Conservation (phyloP, 2,888 invertebrate genomes). For the Athalia circularis region DNA sequence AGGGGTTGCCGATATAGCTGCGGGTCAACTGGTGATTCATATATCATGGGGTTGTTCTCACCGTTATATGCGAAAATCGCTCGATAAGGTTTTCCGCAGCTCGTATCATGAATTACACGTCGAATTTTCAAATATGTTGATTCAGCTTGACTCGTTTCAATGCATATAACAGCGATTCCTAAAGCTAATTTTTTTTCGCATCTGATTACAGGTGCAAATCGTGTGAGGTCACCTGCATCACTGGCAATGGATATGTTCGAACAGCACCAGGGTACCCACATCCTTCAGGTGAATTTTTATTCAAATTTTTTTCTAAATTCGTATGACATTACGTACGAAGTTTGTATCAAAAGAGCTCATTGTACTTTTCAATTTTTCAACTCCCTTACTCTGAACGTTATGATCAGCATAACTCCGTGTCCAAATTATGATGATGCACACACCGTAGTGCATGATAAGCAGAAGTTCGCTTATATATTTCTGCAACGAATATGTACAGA, state of each 20-base stretch:
- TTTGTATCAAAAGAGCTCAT: neutral
- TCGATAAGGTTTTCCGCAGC: neutral
- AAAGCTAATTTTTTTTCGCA: neutral
- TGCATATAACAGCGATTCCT: neutral
- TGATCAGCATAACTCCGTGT: neutral
- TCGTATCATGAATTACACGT: neutral
- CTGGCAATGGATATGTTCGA: constrained; percentile 94
- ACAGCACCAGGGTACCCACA: constrained; percentile 98
- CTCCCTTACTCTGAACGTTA: neutral
- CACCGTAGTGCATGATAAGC: neutral
- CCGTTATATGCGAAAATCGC: neutral
- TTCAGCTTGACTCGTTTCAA: neutral
- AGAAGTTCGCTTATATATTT: neutral
- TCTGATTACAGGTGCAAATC: constrained; percentile 82
- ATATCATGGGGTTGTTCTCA: neutral
- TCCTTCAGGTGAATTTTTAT: constrained; percentile 86
- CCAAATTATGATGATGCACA: neutral
- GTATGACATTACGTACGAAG: neutral
- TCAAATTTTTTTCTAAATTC: neutral
- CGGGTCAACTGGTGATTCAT: constrained; percentile 45
- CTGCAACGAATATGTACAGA: neutral
- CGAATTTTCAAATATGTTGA: neutral
- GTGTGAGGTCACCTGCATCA: constrained; percentile 82
- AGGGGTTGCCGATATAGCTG: constrained; percentile 57
- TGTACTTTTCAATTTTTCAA: neutral